Base-by-base conservation (phyloP, 1,140 invertebrate species). In the Aphaenogaster rudis region DNA sequence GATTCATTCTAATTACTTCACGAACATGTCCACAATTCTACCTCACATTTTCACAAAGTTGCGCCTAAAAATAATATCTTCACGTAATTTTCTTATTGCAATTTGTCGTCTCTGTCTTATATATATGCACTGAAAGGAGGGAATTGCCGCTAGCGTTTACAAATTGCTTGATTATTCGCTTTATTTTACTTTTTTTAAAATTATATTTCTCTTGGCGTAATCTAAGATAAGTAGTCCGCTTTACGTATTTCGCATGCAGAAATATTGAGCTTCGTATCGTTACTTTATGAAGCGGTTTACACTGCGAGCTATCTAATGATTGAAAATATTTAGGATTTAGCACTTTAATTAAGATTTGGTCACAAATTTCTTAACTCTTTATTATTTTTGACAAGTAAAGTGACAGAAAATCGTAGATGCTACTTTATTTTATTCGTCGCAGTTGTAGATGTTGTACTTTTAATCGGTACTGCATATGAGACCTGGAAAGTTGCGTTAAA, bases 401-500 rank as follows among this genome's bases (percentile, higher is more conserved):
- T 8, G 17, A 67, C 21, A 45, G 36, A 81, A 15, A 81, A 63
- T 48, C 17, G 36, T 80, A 57, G 3, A 71, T 80, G 17, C n/a
- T 48, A 57, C 45, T 39, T 74, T 48, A 42, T 81, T 45, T 74
- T 36, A 42, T 59, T 89, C 72, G 13, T 15, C 67, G 48, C 17
- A 45, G 13, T 59, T 52, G 42, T 66, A 64, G 67, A 57, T 86
- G 45, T 42, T 77, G 21, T 36, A 72, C 59, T 61, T 77, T 88
- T 28, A 78, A 28, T 80, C 52, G 33, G 64, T 86, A 64, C 79
- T 92, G 92, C 94, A 95, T 94, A 95, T 94, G 94, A 95, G 94
- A 94, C 94, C 95, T 95, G 93, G 95, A 94, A 95, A 95, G 95
- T 92, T 95, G 95, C 94, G 95, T 95, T 95, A 94, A 94, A 93